Conservation (phyloP, 2,113 vertebrate genomes). For the Channa argus region DNA sequence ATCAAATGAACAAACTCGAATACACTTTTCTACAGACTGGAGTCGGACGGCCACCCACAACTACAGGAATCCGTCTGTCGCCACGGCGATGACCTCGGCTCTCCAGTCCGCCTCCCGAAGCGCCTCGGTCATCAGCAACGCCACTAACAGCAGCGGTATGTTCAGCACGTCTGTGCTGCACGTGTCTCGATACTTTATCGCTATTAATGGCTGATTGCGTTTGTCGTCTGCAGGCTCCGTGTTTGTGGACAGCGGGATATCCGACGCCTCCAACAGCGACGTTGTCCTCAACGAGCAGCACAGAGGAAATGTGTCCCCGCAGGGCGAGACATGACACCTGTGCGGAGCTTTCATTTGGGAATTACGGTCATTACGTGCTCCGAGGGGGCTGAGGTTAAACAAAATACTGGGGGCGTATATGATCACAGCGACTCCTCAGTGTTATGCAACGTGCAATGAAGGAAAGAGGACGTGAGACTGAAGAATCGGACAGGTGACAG, state of each 20-base stretch:
- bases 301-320: slow-evolving; percentile 4
- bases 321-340: not conserved
- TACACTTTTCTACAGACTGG: slow-evolving; percentile 74
- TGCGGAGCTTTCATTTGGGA: not conserved
- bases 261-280: slow-evolving; percentile 66
- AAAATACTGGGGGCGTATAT: not conserved
- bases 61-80: slow-evolving; percentile 33
- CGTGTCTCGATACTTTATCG: no score
- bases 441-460: slow-evolving; percentile 9
- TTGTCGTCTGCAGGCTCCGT: slow-evolving; percentile 41
- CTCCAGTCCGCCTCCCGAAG: slow-evolving; percentile 38
- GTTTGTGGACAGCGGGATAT: slow-evolving; percentile 66
- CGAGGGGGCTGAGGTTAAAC: not conserved
- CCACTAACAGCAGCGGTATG: slow-evolving; percentile 58
- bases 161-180: not conserved
- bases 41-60: slow-evolving; percentile 78
- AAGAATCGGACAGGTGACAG: slow-evolving; percentile 5
- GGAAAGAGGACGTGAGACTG: slow-evolving; percentile 3
- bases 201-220: not conserved
- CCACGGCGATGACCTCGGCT: slow-evolving; percentile 7
- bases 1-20: not conserved
- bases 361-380: not conserved
- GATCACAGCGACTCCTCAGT: not conserved
- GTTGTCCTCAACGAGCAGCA: slow-evolving; percentile 72
- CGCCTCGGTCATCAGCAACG: slow-evolving; percentile 67